Base-by-base conservation (phyloP, 2,113 vertebrate genomes). In the Oncorhynchus keta region DNA sequence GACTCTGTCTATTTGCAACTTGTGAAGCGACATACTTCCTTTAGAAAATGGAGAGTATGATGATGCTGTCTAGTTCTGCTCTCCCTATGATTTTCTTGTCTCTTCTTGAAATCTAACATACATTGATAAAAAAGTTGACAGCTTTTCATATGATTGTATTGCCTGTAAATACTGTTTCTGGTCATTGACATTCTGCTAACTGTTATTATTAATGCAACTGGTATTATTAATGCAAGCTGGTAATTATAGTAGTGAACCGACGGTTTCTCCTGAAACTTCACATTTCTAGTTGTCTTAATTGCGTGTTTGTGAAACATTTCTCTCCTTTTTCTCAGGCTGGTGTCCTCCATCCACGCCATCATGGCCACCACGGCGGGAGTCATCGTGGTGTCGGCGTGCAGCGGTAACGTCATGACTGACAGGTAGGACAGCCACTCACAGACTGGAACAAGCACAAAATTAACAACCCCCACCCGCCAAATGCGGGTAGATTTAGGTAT, bases 271-370 rank as follows among this genome's bases (percentile, higher is more conserved):
- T 62, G 59, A 62, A 62, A 57, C 55, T 20, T 57, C 55, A 45
- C 55, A 57, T 20, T 14, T 57, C 55, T 7, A 62, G 18, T 62
- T 62, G 13, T 18, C 16, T 13, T 55, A 55, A 55, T 18, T 55
- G 51, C 9, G 39, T 55, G 51, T 55, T 55, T 55, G 51, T 55
- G 51, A 55, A 55, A 55, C 14, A 22, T 22, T 11, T 62, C 59
- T 62, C 59, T 24, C n/a, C 59, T 16, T 62, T 62, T 22, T 62
- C 59, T 62, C 88, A 99, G 97, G 83, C 74, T 99, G 83, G 97
- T 99, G 79, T 99, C 97, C 24, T 97, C 91, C 0, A 92, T 97
- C 83, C 97, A 99, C 70, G 97, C 96, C 45, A 82, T 93, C 61
- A 94, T 99, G 95, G 97, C 97, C 11, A 96, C 96, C 2, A 88